Evolutionary conservation across 2,113 vertebrate species (phyloP).

Genomic region (Salvelinus sp.): DNA sequence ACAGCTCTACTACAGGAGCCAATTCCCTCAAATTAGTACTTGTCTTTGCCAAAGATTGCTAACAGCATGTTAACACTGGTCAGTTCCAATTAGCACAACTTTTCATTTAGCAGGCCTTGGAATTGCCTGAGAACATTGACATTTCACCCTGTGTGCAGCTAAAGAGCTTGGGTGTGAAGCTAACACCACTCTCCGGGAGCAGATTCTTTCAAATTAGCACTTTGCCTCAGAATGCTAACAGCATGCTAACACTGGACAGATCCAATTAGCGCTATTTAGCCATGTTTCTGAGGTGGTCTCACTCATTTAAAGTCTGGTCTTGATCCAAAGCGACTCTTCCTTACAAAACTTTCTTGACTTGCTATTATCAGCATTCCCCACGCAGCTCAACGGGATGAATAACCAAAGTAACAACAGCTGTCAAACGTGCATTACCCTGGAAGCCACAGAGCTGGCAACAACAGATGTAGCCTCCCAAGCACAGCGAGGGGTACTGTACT

Average conservation of each 20-base stretch:
- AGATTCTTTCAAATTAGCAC: too few relatives aligned
- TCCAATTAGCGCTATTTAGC: slow-evolving; percentile 66
- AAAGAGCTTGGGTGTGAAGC: too few relatives aligned
- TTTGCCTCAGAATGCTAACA: slow-evolving; percentile 3
- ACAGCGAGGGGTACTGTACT: slow-evolving; percentile 22
- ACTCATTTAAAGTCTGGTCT: slow-evolving; percentile 52
- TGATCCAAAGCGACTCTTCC: slow-evolving; percentile 28
- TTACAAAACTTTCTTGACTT: slow-evolving; percentile 31
- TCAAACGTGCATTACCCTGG: slow-evolving; percentile 77
- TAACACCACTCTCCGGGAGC: too few relatives aligned
- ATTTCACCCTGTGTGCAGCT: too few relatives aligned
- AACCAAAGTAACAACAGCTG: slow-evolving; percentile 70
- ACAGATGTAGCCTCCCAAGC: slow-evolving; percentile 43
- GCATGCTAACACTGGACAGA: slow-evolving; percentile 10
- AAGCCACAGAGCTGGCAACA: slow-evolving; percentile 75
- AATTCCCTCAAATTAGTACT: slow-evolving; percentile 30
- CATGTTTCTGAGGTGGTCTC: slow-evolving; percentile 55
- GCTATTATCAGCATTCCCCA: slow-evolving; percentile 57
- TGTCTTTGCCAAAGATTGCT: slow-evolving; percentile 14
- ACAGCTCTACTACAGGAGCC: slow-evolving; percentile 16
- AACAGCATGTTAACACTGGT: slow-evolving; percentile 18
- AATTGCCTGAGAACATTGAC: too few relatives aligned
- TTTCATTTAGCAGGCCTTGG: not conserved
- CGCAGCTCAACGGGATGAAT: slow-evolving; percentile 34
- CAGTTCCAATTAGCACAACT: slow-evolving; percentile 29